Evolutionary conservation across 2,797 vertebrate genomes (phyloP), one percentile per base, ranked within the genome.

Genomic region (Sebastes hubbsi): DNA sequence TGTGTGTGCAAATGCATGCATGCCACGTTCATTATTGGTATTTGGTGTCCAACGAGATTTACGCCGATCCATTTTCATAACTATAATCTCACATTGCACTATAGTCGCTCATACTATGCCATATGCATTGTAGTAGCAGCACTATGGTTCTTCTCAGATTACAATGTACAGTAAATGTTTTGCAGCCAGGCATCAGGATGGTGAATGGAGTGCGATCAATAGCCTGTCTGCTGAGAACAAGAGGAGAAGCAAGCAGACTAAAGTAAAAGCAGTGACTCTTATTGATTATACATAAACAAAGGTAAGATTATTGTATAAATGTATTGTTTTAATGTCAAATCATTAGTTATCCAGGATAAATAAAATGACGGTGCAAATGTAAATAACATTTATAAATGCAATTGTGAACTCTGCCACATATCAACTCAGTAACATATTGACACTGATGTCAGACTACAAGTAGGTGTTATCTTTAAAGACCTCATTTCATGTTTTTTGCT

Each of bases 121-220:
- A 14, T 27, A 24, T 20, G 42, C 25, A 34, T n/a, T 42, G 13
- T 24, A 36, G 29, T 20, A 77, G 32, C 38, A 56, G 30, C 25
- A 20, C 5, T 46, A 14, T 65, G n/a, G 8, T 25, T 66, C 59
- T 66, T 7, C 75, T 36, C 67, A 72, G 36, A 73, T 83, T 69
- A 81, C 73, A 83, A 36, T 6, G 70, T 63, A 24, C 34, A 42
- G 38, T 54, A 70, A 72, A 69, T 72, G 59, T 54, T 70, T 77
- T 54, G 71, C n/a, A 65, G 55, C 24, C 80, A 62, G 42, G 30
- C 68, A 56, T 29, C 66, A 62, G 30, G 60, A 42, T 75, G 61
- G 81, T 69, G 24, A 87, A 79, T 75, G 61, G 27, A 2, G 27
- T 29, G 46, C 8, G 55, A 82, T 90, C 81, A 58, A 89, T 89